These are phyloP conservation scores for Oreortyx pictus DNA, from an alignment of 2,797 vertebrate genomes.

Conservation along the genomic window DNA sequence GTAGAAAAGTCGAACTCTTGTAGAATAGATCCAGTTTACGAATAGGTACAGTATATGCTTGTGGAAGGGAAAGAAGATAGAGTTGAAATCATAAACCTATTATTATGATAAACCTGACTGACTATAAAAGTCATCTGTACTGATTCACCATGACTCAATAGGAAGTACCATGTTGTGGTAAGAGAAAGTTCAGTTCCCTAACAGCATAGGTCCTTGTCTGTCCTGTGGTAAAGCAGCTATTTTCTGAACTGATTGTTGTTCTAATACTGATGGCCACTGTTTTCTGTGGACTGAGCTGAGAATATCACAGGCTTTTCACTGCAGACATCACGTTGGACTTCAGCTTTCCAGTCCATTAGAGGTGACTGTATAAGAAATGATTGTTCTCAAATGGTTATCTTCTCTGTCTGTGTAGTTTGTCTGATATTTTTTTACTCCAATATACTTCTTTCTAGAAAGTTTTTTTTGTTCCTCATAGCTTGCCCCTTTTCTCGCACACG, in stretches of 20 bases:
- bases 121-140: background rate
- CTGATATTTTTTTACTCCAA: background rate
- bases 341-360: background rate
- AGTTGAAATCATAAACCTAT: background rate
- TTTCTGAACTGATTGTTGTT: constrained; percentile 51
- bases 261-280: constrained; percentile 48
- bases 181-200: constrained; percentile 70
- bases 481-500: background rate
- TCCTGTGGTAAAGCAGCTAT: constrained; percentile 2
- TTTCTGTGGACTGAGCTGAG: constrained; percentile 58
- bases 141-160: constrained; percentile 11
- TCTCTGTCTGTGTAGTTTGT: background rate
- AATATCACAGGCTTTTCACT: constrained; percentile 41
- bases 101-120: fast-evolving
- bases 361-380: background rate
- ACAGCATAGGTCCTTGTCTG: constrained; percentile 44
- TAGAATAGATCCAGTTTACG: background rate
- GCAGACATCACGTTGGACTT: constrained; percentile 12
- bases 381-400: background rate
- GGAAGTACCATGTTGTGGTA: background rate
- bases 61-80: constrained; percentile 37
- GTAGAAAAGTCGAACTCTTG: background rate
- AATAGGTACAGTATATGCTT: background rate
- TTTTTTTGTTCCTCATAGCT: background rate
- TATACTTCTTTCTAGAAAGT: background rate